Base-by-base conservation (phyloP, 2,797 vertebrate genomes). In the Cygnus olor region DNA sequence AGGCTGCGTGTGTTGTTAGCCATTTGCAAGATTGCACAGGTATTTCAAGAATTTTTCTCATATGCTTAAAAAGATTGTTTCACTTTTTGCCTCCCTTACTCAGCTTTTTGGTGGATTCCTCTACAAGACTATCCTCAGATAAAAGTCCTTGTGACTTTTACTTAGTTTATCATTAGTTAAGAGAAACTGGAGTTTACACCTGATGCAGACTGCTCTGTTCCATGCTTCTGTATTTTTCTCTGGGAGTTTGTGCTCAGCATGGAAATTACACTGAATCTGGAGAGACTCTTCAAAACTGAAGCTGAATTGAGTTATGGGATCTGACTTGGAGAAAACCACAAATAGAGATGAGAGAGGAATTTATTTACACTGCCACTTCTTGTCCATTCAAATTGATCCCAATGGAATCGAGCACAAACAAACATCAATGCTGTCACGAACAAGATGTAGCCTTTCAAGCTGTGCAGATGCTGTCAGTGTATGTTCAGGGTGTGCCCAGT, bases 341-440 rank as follows among this genome's bases (percentile, higher is more conserved):
- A 58, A 18, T 6, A 4, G 8, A 3, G 61, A 56, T 53, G 11
- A 68, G 36, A 9, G 38, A 51, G 5, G 16, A 70, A 51, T 78
- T 49, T 60, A 21, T 34, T 81, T 82, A 72, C 10, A 2, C 6
- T 80, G 25, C 11, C 74, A 21, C 32, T 83, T 61, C 34, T 78
- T 78, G 27, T 34, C 28, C 11, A 2, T 90, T 73, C 40, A 36
- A 42, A 51, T 38, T 6, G 22, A 42, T 72, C 12, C 17, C 5
- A 17, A 4, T 11, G 5, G 5, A 56, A 5, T 25, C 0, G 0
- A 72, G 20, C 27, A 34, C 15, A 30, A 3, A 1, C 2, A 63
- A 63, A 8, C 14, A 20, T 34, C 4, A 38, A 56, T 27, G 30
- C 28, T 42, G 10, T 28, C 0, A 3, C 1, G 1, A 58, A 36